A percentile compares a stretch with the other conserved stretches of the same genome.
These are phyloP conservation scores for Gnathonemus longibarbis DNA, from an alignment of 2,113 vertebrate species.

Conservation along the genomic window DNA sequence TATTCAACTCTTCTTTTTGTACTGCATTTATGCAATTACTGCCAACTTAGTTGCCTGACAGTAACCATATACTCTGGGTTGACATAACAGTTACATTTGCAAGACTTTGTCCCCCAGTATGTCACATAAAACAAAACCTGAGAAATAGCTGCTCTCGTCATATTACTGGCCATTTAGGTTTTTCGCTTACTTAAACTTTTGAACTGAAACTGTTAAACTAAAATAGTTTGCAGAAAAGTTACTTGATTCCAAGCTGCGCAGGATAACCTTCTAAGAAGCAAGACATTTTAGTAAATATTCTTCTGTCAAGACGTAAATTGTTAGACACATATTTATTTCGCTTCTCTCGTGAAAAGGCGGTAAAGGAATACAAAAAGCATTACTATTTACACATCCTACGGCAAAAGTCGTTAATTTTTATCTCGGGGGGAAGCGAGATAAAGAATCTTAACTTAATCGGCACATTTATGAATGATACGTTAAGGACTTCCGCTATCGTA, in stretches of 20 bases:
- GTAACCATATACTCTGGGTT: not conserved
- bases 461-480: not conserved
- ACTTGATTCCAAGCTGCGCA: not conserved
- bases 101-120: not conserved
- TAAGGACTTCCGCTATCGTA: not conserved
- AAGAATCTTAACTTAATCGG: not conserved
- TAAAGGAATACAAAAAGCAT: not conserved
- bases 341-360: not conserved
- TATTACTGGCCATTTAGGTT: not conserved
- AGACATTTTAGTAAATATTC: not conserved
- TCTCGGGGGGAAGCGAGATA: not conserved
- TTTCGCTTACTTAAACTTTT: not conserved
- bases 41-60: not conserved
- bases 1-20: slow-evolving; percentile 26
- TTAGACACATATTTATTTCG: not conserved
- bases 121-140: not conserved
- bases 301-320: not conserved
- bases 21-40: not conserved
- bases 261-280: not conserved
- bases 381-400: not conserved
- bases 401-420: not conserved
- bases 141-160: not conserved
- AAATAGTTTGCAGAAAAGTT: not conserved
- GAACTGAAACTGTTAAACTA: not conserved
- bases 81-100: not conserved